phyloP scores from a whole-genome alignment of 2,113 vertebrate species.

The Indicator maculatus region DNA sequence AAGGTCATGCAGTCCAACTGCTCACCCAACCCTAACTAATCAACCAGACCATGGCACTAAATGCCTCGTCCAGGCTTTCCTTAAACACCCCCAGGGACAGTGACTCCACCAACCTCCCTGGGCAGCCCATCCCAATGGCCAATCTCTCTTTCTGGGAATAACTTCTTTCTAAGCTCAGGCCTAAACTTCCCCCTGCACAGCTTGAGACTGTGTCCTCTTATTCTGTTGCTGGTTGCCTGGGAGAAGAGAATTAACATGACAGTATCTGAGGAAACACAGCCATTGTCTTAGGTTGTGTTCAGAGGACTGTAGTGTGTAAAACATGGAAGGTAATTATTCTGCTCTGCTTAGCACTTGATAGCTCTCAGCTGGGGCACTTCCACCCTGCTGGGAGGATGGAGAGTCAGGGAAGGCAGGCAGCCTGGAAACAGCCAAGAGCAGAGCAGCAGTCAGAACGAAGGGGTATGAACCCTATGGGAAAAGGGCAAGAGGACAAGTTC shows the following conservation, averaged over 20 bases:
- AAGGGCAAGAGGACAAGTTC: not conserved
- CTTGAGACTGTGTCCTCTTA: too few relatives aligned
- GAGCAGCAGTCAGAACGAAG: not conserved
- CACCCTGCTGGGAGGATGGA: not conserved
- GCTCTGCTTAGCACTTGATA: slow-evolving; percentile 44
- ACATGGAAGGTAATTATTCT: slow-evolving; percentile 57
- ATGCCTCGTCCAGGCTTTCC: too few relatives aligned
- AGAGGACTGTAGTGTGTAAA: not conserved
- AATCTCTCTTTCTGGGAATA: too few relatives aligned
- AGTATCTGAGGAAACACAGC: not conserved
- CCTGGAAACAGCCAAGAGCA: not conserved
- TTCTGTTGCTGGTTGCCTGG: too few relatives aligned
- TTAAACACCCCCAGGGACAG: too few relatives aligned
- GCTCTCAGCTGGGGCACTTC: slow-evolving; percentile 16
- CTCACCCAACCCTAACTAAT: too few relatives aligned
- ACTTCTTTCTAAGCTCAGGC: too few relatives aligned
- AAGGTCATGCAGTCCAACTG: too few relatives aligned
- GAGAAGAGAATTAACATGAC: not conserved
- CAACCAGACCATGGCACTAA: too few relatives aligned
- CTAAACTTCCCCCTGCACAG: too few relatives aligned
- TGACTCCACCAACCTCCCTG: too few relatives aligned
- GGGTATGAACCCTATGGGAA: not conserved
- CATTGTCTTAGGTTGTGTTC: not conserved
- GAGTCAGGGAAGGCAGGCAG: not conserved
- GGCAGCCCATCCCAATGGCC: too few relatives aligned